phyloP scores from a whole-genome alignment of 1,140 invertebrate genomes.

The Ctenoplectra terminalis region DNA sequence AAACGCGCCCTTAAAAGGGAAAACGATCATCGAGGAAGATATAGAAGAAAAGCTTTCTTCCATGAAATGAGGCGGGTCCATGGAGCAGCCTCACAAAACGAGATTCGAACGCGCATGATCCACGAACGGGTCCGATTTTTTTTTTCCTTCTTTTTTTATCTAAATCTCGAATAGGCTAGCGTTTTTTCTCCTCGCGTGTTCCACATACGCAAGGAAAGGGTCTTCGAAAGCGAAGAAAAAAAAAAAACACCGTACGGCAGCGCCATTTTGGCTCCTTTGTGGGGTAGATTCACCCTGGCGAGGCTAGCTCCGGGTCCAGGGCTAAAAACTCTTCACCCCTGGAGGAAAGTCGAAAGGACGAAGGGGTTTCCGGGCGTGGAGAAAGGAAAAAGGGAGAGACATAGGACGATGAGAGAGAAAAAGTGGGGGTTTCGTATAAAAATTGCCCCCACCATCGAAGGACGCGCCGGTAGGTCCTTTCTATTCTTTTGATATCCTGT shows the following conservation, averaged over 20 bases:
- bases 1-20: constrained; percentile 33
- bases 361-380: constrained; percentile 43
- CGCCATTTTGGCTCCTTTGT: constrained; percentile 75
- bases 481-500: constrained; percentile 82
- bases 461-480: constrained; percentile 76
- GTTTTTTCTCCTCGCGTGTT: constrained; percentile 31
- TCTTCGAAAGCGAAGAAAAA: constrained; percentile 21
- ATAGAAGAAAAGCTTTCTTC: constrained; percentile 53
- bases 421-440: constrained; percentile 70
- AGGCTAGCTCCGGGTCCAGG: constrained; percentile 51
- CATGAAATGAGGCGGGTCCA: constrained; percentile 23
- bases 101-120: constrained; percentile 21
- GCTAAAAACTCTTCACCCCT: constrained; percentile 76
- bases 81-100: neutral
- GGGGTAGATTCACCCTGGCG: constrained; percentile 20
- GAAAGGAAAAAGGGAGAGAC: constrained; percentile 36
- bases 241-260: constrained; percentile 25
- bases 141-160: constrained; percentile 34
- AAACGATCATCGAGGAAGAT: constrained; percentile 50
- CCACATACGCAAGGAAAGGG: constrained; percentile 32
- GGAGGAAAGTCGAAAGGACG: constrained; percentile 61
- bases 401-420: constrained; percentile 28
- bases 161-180: no score
- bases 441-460: constrained; percentile 73
- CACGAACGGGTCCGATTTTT: constrained; percentile 52